Conservation (phyloP, 64 coral and sea anemone genomes). For the Actinia equina region DNA sequence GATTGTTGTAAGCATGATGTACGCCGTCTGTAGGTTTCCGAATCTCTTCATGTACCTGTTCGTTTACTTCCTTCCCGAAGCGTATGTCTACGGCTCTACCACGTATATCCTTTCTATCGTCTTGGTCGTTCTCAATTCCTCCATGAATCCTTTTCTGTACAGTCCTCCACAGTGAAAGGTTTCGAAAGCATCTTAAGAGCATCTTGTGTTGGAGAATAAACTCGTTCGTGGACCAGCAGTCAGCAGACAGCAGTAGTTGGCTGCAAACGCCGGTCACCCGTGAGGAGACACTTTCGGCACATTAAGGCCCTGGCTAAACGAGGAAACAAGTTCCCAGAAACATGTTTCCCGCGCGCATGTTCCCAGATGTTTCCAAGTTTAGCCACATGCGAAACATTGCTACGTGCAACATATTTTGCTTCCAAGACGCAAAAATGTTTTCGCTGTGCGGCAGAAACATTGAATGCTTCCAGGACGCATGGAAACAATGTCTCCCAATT, state of each 20-base stretch:
- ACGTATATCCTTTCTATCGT: conserved; percentile 52
- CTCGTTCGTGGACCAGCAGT: conserved; percentile 18
- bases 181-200: conserved; percentile 43
- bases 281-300: neutral
- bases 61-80: conserved; percentile 20
- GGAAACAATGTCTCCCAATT: too few species aligned
- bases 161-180: conserved; percentile 74
- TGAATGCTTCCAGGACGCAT: too few species aligned
- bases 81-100: conserved; percentile 51
- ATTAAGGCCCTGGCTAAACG: too few species aligned
- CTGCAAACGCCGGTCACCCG: neutral
- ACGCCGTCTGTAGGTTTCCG: conserved; percentile 34
- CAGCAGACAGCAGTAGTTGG: neutral
- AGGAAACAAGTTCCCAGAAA: too few species aligned
- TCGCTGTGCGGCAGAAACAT: too few species aligned
- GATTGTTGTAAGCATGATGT: too few species aligned
- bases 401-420: too few species aligned
- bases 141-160: conserved; percentile 84
- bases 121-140: conserved; percentile 75
- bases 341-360: too few species aligned
- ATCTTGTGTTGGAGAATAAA: conserved; percentile 57
- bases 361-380: too few species aligned
- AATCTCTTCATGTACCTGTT: conserved; percentile 60
- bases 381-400: too few species aligned
- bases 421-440: too few species aligned